phyloP scores from a whole-genome alignment of 2,113 vertebrate species.

The Aleadryas rufinucha region DNA sequence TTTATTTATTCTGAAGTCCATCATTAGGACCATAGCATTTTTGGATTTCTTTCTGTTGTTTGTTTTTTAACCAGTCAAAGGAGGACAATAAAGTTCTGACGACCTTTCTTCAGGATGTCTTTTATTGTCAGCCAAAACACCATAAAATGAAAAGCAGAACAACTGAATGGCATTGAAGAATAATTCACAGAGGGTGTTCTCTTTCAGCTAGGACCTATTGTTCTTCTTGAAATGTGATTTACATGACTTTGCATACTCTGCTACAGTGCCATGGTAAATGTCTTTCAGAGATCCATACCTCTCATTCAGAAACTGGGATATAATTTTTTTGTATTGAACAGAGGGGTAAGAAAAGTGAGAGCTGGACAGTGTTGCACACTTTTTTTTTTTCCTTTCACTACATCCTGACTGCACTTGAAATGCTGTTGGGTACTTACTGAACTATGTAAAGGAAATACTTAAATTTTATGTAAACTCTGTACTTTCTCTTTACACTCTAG shows the following conservation, averaged over 20 bases:
- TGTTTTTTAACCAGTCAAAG: not conserved
- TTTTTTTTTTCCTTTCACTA: not conserved
- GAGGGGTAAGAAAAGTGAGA: not conserved
- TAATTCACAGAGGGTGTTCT: not conserved
- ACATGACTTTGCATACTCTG: not conserved
- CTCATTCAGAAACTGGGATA: not conserved
- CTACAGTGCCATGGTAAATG: not conserved
- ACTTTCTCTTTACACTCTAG: not conserved
- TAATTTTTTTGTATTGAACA: not conserved
- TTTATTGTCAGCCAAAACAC: not conserved
- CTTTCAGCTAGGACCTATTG: not conserved
- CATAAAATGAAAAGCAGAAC: constrained; percentile 5
- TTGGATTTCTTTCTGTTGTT: not conserved
- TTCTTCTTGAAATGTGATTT: not conserved
- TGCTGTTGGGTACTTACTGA: not conserved
- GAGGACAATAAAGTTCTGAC: not conserved
- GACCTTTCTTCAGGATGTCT: not conserved
- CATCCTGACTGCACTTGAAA: not conserved
- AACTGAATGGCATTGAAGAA: not conserved
- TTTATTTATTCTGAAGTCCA: not conserved
- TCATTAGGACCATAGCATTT: not conserved
- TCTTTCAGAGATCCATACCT: not conserved
- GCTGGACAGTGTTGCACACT: not conserved
- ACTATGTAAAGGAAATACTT: not conserved
- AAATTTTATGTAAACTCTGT: not conserved